Conservation (phyloP, 1,140 invertebrate species). For the Frieseomelitta varia region DNA sequence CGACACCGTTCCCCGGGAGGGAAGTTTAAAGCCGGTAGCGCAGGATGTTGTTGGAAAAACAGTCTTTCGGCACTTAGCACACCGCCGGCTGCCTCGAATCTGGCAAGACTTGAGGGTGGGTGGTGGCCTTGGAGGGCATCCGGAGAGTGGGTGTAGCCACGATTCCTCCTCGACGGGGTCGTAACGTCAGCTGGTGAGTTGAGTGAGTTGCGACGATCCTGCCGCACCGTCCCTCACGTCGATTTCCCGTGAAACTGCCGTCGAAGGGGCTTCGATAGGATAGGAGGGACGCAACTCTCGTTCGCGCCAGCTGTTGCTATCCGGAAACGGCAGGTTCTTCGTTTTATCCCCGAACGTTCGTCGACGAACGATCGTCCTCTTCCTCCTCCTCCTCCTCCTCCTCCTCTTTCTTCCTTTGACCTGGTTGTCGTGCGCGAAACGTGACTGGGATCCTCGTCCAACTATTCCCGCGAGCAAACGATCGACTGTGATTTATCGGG, state of each 20-base stretch:
- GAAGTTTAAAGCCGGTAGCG: conserved; percentile 37
- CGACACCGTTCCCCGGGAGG: neutral
- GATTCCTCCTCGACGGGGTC: conserved; percentile 49
- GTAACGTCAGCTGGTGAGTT: conserved; percentile 68
- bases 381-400: too few relatives aligned
- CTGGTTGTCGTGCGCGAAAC: conserved; percentile 34
- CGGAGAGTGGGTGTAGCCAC: conserved; percentile 39
- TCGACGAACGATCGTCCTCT: conserved; percentile 32
- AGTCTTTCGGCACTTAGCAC: conserved; percentile 55
- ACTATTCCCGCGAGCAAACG: neutral
- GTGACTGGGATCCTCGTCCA: conserved; percentile 46
- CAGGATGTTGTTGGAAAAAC: conserved; percentile 58
- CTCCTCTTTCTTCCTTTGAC: conserved; percentile 21
- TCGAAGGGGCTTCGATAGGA: conserved; percentile 38
- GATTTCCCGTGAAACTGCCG: conserved; percentile 60
- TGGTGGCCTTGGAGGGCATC: conserved; percentile 35
- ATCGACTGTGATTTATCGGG: conserved; percentile 1
- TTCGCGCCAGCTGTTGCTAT: conserved; percentile 66
- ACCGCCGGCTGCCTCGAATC: conserved; percentile 57
- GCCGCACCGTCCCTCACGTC: conserved; percentile 34
- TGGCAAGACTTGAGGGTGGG: conserved; percentile 18
- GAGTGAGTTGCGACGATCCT: conserved; percentile 66
- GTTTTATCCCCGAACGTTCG: conserved; percentile 60
- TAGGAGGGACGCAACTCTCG: conserved; percentile 48
- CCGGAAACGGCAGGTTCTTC: conserved; percentile 46